These are phyloP conservation scores for Mnemiopsis leidyi DNA, from an alignment of 37 sponge, comb jelly and placozoan genomes.

Conservation along the genomic window DNA sequence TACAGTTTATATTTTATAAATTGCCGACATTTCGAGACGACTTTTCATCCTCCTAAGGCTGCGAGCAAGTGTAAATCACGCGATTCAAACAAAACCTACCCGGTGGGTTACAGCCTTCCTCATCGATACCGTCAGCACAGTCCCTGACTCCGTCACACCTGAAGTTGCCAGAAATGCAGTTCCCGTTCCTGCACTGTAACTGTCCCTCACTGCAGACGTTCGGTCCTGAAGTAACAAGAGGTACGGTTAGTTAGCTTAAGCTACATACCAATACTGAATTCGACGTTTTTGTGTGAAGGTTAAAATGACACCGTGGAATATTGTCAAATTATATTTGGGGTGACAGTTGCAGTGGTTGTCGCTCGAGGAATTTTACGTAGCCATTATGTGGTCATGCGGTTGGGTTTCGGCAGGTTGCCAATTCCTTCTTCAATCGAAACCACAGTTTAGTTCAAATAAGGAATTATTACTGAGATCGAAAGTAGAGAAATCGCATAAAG, in stretches of 20 bases:
- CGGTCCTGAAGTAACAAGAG: neutral
- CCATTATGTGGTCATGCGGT: too few species aligned
- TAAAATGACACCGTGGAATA: too few species aligned
- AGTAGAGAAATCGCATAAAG: neutral
- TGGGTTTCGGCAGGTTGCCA: neutral
- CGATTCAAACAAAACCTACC: too few species aligned
- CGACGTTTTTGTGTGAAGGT: too few species aligned
- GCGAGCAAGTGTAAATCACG: too few species aligned
- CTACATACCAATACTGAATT: too few species aligned
- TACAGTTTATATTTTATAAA: too few species aligned
- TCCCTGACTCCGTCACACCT: neutral
- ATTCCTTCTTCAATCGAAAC: neutral
- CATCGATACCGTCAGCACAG: neutral
- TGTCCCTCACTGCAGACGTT: neutral
- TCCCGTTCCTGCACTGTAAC: neutral
- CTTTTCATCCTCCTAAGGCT: too few species aligned
- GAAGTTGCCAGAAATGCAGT: neutral
- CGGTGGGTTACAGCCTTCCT: neutral
- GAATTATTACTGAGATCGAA: neutral
- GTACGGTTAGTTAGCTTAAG: too few species aligned
- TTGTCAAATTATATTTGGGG: neutral
- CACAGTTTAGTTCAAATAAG: neutral
- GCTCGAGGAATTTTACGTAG: too few species aligned
- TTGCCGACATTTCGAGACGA: too few species aligned
- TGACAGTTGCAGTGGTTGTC: too few species aligned